Evolutionary conservation across 2,113 vertebrate genomes (phyloP).

Genomic region (Ammodytes dubius): DNA sequence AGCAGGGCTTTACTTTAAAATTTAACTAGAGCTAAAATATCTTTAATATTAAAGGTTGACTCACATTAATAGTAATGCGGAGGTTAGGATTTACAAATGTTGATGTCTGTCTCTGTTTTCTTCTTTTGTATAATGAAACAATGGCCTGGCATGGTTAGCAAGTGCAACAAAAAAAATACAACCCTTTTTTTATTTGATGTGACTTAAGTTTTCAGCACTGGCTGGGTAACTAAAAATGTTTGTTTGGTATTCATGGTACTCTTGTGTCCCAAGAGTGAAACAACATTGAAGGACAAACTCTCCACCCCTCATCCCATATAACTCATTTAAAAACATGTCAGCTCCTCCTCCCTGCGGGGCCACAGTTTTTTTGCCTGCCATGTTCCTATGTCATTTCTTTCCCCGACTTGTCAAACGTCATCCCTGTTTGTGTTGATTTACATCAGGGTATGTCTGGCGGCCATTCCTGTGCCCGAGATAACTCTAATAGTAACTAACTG

Average conservation of each 20-base stretch:
- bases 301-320: slow-evolving; percentile 53
- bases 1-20: background rate
- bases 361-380: slow-evolving; percentile 22
- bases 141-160: too few relatives aligned
- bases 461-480: slow-evolving; percentile 22
- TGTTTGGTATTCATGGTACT: slow-evolving; percentile 5
- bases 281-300: slow-evolving; percentile 60
- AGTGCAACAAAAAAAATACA: background rate
- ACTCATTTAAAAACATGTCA: slow-evolving; percentile 55
- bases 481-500: slow-evolving; percentile 53
- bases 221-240: slow-evolving; percentile 8
- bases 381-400: slow-evolving; percentile 30
- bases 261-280: slow-evolving; percentile 22
- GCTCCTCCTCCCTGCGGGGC: slow-evolving; percentile 31
- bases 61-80: background rate
- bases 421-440: slow-evolving; percentile 53
- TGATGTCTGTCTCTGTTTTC: background rate
- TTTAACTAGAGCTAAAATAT: background rate
- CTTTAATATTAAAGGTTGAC: background rate
- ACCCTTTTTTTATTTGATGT: background rate
- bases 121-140: background rate
- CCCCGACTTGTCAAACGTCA: slow-evolving; percentile 38
- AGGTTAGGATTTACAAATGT: background rate
- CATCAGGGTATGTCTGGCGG: slow-evolving; percentile 47
- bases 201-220: background rate